Evolutionary conservation across 2,888 invertebrate genomes (phyloP), one percentile per base, ranked within the genome.

Genomic region (Calliopum simillimum): DNA sequence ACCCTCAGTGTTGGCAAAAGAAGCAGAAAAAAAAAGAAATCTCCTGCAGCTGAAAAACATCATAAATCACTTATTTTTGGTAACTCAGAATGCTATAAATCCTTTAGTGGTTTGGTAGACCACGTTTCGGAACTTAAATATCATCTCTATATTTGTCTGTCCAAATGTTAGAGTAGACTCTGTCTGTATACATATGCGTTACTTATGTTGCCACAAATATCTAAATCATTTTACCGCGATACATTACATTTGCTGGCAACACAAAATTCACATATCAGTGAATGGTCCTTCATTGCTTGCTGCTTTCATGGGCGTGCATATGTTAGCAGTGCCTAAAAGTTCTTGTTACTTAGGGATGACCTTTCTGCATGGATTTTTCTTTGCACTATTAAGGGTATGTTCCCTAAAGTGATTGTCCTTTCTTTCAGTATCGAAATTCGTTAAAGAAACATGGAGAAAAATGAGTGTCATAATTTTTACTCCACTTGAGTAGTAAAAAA

Each of bases 121-220:
- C 74, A 75, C 75, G 75, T 75, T 75, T 75, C 68, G 74, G 74
- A 74, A 73, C 75, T 75, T 75, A 74, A 74, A 75, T 74, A 74
- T 75, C 71, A 70, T 73, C 71, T 73, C 72, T 33, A 33, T 33
- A 58, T 47, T 67, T 67, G 67, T 65, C 33, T 49, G 59, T n/a
- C 63, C 49, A 23, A 19, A 14, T 44, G 19, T 44, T 19, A 23
- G 47, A 12, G n/a, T n/a, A 41, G 61, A 53, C n/a, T 56, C 21
- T 72, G 12, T 53, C 4, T 33, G 14, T 68, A 44, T 67, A 33
- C 23, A 41, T 25, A 4, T 61, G 43, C 49, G 58, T 67, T 41
- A 49, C 59, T 59, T 47, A 16, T 59, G 59, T 59, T 47, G 58
- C 58, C 67, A 43, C 47, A 67, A 59, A 59, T 59, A 67, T 49